These are phyloP conservation scores for Carpatolechia fugitivella DNA, from an alignment of 2,888 invertebrate species.

Conservation along the genomic window DNA sequence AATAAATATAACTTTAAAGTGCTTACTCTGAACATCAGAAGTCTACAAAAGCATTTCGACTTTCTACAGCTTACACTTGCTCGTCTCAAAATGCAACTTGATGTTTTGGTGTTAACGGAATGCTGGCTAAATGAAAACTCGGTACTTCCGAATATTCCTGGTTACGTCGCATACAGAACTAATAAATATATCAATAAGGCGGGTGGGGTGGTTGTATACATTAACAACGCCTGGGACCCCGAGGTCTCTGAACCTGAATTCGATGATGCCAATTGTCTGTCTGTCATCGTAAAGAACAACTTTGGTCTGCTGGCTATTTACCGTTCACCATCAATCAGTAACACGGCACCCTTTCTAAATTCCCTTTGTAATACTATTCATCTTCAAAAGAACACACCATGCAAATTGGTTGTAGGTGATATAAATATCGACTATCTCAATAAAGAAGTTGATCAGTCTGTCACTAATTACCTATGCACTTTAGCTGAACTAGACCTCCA, in stretches of 20 bases:
- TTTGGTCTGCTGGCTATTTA: conserved; percentile 3
- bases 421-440: conserved; percentile 20
- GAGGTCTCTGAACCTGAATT: conserved; percentile 14
- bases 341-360: conserved; percentile 11
- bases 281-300: conserved; percentile 10
- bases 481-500: conserved; percentile 16
- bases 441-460: background rate
- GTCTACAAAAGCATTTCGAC: conserved; percentile 21
- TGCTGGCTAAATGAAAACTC: conserved; percentile 15
- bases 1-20: conserved; percentile 14
- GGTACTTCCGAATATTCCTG: conserved; percentile 7
- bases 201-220: conserved; percentile 14
- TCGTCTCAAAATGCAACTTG: conserved; percentile 13
- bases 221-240: background rate
- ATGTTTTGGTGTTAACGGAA: conserved; percentile 22
- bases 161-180: background rate
- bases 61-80: conserved; percentile 8
- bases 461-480: conserved; percentile 13
- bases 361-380: conserved; percentile 12
- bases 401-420: conserved; percentile 23
- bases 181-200: conserved; percentile 16
- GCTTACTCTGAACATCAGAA: conserved; percentile 21
- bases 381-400: too few relatives aligned
- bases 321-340: conserved; percentile 19
- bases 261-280: conserved; percentile 20